These are phyloP conservation scores for Drosophila hydei DNA, from an alignment of 1,140 invertebrate genomes.

Conservation along the genomic window DNA sequence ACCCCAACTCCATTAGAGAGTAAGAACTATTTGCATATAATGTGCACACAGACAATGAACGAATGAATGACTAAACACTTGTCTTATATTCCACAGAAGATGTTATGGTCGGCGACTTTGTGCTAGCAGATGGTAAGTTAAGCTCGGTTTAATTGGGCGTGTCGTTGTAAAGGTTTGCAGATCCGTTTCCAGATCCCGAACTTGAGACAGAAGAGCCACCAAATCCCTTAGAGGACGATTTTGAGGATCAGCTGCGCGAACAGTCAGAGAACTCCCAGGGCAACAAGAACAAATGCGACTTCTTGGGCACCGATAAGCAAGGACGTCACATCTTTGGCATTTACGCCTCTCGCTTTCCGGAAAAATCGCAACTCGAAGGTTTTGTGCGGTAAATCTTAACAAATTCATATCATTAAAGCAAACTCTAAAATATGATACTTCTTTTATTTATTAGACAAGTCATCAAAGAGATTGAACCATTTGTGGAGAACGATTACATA, in stretches of 20 bases:
- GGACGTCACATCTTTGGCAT: slow-evolving; percentile 98
- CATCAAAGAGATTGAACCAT: slow-evolving; percentile 97
- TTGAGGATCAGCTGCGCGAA: slow-evolving; percentile 80
- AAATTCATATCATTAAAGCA: neutral
- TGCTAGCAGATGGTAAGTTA: slow-evolving; percentile 73
- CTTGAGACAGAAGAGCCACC: slow-evolving; percentile 66
- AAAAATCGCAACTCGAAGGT: slow-evolving; percentile 85
- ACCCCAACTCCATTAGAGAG: slow-evolving; percentile 68
- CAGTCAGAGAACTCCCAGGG: slow-evolving; percentile 65
- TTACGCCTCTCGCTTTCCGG: slow-evolving; percentile 96
- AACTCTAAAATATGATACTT: neutral
- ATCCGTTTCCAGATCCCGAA: slow-evolving; percentile 63
- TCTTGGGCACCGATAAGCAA: slow-evolving; percentile 84
- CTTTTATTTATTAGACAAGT: slow-evolving; percentile 89
- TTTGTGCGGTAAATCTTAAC: slow-evolving; percentile 66
- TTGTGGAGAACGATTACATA: slow-evolving; percentile 99
- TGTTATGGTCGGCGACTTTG: slow-evolving; percentile 83
- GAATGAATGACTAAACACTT: slow-evolving; percentile 27
- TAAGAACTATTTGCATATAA: slow-evolving; percentile 55
- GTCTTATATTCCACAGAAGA: slow-evolving; percentile 65
- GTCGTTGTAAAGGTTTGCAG: slow-evolving; percentile 29
- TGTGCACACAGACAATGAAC: slow-evolving; percentile 13
- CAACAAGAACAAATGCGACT: slow-evolving; percentile 77
- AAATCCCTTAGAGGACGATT: slow-evolving; percentile 81
- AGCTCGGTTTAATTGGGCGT: neutral